Conservation (phyloP, 2,888 invertebrate genomes). For the Neoitamus cyanurus region DNA sequence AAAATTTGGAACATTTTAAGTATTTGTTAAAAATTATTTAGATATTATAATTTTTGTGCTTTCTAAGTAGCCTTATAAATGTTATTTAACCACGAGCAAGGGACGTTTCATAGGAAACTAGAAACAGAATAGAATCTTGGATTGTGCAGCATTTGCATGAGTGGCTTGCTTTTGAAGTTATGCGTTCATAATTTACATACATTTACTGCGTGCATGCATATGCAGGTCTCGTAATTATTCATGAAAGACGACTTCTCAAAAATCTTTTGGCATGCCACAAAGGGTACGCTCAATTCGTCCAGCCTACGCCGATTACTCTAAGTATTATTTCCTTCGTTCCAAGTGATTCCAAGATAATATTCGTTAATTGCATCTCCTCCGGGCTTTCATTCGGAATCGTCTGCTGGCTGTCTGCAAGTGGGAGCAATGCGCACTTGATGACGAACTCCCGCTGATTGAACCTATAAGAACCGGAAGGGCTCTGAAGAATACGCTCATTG, state of each 20-base stretch:
- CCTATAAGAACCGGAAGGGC: conserved; percentile 35
- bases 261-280: not conserved
- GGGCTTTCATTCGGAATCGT: not conserved
- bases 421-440: conserved; percentile 32
- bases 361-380: conserved; percentile 29
- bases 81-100: no score
- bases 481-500: conserved; percentile 8
- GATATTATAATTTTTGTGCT: no score
- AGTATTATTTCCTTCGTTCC: conserved; percentile 35
- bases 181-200: not conserved
- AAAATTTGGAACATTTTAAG: no score
- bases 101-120: no score
- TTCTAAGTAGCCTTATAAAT: no score
- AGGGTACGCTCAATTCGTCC: conserved; percentile 6
- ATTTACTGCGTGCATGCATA: not conserved
- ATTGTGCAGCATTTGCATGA: not conserved
- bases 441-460: conserved; percentile 26
- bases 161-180: not conserved
- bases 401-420: conserved; percentile 29
- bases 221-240: not conserved
- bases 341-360: conserved; percentile 18
- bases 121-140: not conserved
- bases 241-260: not conserved
- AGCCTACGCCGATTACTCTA: conserved; percentile 24
- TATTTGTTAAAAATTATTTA: no score